A percentile compares a stretch with the other conserved stretches of the same genome.
Evolutionary conservation across 2,797 vertebrate species (phyloP).

Genomic region (Halcyon chelicuti): DNA sequence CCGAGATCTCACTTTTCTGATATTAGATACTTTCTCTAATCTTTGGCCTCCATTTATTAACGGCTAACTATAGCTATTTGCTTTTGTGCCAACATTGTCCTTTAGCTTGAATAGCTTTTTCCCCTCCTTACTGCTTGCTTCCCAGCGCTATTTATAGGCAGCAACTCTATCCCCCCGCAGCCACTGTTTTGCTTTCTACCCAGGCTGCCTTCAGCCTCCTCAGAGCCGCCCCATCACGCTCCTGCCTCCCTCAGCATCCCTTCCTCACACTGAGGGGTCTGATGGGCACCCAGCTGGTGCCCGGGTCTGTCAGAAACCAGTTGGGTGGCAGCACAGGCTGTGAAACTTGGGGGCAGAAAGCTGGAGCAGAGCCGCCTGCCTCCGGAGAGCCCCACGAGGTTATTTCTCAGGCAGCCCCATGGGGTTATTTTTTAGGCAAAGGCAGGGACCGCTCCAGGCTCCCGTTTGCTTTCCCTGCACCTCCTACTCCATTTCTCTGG

Average conservation of each 20-base stretch:
- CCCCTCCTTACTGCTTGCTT: constrained; percentile 22
- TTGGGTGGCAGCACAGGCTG: accelerated
- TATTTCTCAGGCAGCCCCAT: background rate
- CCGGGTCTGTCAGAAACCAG: background rate
- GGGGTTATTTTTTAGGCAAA: background rate
- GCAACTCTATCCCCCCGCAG: background rate
- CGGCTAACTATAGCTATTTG: constrained; percentile 54
- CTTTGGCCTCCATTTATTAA: constrained; percentile 45
- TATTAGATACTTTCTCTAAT: constrained; percentile 26
- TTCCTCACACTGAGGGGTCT: background rate
- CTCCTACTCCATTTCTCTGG: background rate
- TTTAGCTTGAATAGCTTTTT: constrained; percentile 3
- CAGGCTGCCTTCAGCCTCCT: background rate
- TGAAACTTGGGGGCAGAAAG: background rate
- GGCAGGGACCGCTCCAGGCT: background rate
- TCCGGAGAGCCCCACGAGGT: background rate
- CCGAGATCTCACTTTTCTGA: background rate
- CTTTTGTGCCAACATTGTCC: constrained; percentile 49
- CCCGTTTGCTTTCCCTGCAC: background rate
- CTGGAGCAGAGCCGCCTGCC: accelerated
- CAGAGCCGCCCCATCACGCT: accelerated
- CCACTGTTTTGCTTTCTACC: background rate
- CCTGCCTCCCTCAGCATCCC: background rate
- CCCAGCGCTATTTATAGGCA: constrained; percentile 25
- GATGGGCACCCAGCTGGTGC: accelerated